Percentiles rank a stretch among this genome's conserved stretches.
These are phyloP conservation scores for Brachionus plicatilis DNA, from an alignment of 1,140 invertebrate species.

Conservation along the genomic window DNA sequence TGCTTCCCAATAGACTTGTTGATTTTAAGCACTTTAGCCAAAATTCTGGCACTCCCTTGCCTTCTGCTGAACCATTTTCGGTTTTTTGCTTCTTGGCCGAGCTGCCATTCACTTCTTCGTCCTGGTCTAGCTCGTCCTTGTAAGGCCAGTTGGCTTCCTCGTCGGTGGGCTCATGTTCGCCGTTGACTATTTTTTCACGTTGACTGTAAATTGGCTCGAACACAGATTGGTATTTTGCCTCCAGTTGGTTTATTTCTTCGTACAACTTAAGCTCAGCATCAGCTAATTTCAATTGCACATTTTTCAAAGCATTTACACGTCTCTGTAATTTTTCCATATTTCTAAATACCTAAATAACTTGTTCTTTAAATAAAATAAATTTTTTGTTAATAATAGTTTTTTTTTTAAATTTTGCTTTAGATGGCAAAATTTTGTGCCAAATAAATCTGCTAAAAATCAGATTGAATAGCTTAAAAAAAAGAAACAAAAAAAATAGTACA, in stretches of 20 bases:
- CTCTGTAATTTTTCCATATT: constrained; percentile 48
- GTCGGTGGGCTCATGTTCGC: constrained; percentile 79
- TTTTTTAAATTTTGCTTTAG: neutral
- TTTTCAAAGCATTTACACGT: constrained; percentile 82
- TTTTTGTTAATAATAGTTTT: neutral
- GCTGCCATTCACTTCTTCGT: constrained; percentile 64
- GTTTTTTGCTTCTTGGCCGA: constrained; percentile 32
- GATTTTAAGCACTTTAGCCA: constrained; percentile 95
- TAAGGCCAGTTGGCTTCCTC: constrained; percentile 60
- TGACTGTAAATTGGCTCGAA: constrained; percentile 70
- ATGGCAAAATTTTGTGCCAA: constrained; percentile 13
- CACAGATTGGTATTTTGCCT: constrained; percentile 78
- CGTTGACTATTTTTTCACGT: constrained; percentile 69
- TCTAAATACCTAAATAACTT: neutral
- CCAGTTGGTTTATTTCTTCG: constrained; percentile 85
- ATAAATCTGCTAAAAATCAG: neutral
- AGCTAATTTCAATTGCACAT: constrained; percentile 77
- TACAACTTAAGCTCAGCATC: constrained; percentile 89
- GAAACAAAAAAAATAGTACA: too few relatives aligned
- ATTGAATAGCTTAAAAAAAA: too few relatives aligned
- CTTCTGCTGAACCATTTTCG: constrained; percentile 47
- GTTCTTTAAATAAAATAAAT: neutral
- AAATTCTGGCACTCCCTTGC: constrained; percentile 82
- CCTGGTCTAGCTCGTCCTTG: neutral
- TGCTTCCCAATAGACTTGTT: constrained; percentile 77